Evolutionary conservation across 1,140 invertebrate species (phyloP).

Genomic region (Drosophila parabipectinata): DNA sequence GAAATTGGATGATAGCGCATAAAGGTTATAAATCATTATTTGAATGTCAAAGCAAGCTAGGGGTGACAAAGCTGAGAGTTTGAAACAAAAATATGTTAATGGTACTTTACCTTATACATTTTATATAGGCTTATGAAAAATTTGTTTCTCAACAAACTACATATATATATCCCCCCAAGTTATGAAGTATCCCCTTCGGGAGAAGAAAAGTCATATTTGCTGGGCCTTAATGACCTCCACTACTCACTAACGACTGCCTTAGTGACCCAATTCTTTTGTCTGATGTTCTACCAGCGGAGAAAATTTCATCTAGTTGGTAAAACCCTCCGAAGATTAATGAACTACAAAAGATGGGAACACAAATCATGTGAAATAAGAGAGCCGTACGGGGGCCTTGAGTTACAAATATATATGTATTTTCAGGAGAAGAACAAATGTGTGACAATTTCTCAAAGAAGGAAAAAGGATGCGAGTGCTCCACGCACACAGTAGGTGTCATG

Average conservation of each 20-base stretch:
- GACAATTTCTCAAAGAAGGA: constrained; percentile 69
- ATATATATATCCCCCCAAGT: background rate
- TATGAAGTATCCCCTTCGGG: constrained; percentile 4
- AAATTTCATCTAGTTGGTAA: constrained; percentile 26
- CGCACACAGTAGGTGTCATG: constrained; percentile 59
- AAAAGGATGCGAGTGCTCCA: constrained; percentile 50
- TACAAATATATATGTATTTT: constrained; percentile 18
- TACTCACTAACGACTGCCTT: constrained; percentile 47
- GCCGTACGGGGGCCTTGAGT: constrained; percentile 15
- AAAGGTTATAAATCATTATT: constrained; percentile 45
- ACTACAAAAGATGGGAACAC: constrained; percentile 76
- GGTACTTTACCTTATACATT: background rate
- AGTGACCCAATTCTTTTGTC: constrained; percentile 61
- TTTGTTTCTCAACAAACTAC: background rate
- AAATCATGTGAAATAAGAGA: constrained; percentile 71
- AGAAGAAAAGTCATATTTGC: constrained; percentile 6
- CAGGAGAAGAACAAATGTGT: constrained; percentile 65
- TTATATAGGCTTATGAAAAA: too few species aligned
- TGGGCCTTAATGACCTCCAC: constrained; percentile 37
- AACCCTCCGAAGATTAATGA: constrained; percentile 67
- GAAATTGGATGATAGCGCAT: constrained; percentile 57
- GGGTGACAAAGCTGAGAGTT: constrained; percentile 1
- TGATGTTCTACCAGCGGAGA: constrained; percentile 22
- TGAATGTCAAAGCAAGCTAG: constrained; percentile 54
- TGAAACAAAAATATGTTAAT: background rate